A percentile compares a stretch with the other conserved stretches of the same genome.
These are phyloP conservation scores for Malacoraja senta DNA, from an alignment of 2,797 vertebrate species.

Conservation along the genomic window DNA sequence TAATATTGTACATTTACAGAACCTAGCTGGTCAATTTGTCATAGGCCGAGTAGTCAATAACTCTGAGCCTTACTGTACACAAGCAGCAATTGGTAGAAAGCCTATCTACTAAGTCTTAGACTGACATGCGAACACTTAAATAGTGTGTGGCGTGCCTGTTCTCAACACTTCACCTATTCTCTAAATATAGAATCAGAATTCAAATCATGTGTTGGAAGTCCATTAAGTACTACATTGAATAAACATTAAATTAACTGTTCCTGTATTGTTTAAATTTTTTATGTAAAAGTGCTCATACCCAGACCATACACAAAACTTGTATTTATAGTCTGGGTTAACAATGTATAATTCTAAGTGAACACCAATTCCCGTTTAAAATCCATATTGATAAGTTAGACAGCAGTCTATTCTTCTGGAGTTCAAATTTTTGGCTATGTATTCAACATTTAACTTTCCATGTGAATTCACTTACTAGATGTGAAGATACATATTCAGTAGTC, in stretches of 20 bases:
- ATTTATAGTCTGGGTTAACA: neutral
- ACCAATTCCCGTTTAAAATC: neutral
- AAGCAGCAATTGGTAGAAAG: neutral
- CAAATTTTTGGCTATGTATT: neutral
- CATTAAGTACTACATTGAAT: neutral
- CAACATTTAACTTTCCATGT: neutral
- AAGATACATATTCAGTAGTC: neutral
- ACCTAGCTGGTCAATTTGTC: neutral
- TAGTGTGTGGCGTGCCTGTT: too few relatives aligned
- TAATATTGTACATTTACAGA: slow-evolving; percentile 16
- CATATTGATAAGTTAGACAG: neutral
- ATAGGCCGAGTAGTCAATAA: neutral
- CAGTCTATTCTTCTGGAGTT: neutral
- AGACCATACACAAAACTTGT: neutral
- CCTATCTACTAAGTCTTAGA: neutral
- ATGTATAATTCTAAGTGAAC: neutral
- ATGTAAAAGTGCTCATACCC: neutral
- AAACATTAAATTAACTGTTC: neutral
- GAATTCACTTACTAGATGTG: neutral
- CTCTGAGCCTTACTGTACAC: neutral
- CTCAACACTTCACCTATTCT: neutral
- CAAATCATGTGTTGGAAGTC: neutral
- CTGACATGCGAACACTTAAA: neutral
- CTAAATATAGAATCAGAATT: neutral
- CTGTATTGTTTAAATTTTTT: neutral